Conservation (phyloP, 2,888 invertebrate genomes). For the Mesochorus sp. region DNA sequence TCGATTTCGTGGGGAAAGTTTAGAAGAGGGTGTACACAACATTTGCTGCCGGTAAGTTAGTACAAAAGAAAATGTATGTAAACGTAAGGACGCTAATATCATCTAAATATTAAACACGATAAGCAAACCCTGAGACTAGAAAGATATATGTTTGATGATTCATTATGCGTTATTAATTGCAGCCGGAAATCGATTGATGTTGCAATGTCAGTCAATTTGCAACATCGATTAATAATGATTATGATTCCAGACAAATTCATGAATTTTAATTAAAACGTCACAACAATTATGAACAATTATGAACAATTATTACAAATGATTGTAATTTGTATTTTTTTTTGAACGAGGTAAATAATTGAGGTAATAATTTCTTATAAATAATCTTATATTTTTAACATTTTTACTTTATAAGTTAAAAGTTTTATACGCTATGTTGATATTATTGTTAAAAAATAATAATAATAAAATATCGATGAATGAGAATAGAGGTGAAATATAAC, state of each 20-base stretch:
- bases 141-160: not conserved
- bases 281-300: too few species aligned
- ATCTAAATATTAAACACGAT: constrained; percentile 2
- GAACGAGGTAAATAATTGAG: too few species aligned
- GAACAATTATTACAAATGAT: not conserved
- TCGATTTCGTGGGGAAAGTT: constrained; percentile 56
- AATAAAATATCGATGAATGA: not conserved
- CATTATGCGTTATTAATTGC: not conserved
- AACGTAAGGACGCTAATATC: constrained; percentile 20
- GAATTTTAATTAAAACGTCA: too few species aligned
- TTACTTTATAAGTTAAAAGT: too few species aligned
- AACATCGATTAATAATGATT: not conserved
- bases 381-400: too few species aligned
- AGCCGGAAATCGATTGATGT: not conserved
- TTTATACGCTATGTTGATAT: too few species aligned
- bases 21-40: constrained; percentile 28
- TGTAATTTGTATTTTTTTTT: too few species aligned
- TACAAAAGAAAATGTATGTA: constrained; percentile 9
- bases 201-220: not conserved
- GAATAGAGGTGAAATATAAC: not conserved
- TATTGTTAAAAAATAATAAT: constrained; percentile 9
- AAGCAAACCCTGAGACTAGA: not conserved
- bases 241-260: not conserved
- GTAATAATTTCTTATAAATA: too few species aligned
- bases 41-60: constrained; percentile 45